Conservation (phyloP, 2,113 vertebrate genomes). For the Pimephales promelas region DNA sequence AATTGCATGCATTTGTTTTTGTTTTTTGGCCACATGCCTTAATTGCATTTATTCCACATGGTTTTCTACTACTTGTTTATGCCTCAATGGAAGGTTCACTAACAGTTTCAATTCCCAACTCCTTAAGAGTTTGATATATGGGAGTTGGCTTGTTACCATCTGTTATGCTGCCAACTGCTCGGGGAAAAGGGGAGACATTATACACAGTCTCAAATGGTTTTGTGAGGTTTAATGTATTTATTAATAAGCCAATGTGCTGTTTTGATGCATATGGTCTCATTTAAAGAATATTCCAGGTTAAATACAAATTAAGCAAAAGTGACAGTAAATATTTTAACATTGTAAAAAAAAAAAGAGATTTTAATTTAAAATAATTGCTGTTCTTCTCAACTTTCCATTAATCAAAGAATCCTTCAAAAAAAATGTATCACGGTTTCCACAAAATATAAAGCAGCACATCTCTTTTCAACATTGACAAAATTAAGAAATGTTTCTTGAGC, state of each 20-base stretch:
- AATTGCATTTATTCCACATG: neutral
- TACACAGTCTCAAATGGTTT: conserved; percentile 19
- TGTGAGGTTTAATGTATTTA: conserved; percentile 15
- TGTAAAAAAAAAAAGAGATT: neutral
- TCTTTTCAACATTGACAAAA: neutral
- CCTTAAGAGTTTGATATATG: conserved; percentile 35
- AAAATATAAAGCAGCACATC: neutral
- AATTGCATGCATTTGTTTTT: neutral
- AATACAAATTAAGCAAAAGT: neutral
- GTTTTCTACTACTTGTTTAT: conserved; percentile 6
- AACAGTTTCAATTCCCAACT: conserved; percentile 11
- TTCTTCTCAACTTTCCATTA: neutral
- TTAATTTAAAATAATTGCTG: neutral
- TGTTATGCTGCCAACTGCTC: neutral
- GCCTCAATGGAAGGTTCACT: conserved; percentile 3
- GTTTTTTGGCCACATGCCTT: neutral
- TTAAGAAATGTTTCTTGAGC: neutral
- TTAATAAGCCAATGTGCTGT: neutral
- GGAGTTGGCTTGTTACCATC: conserved; percentile 18
- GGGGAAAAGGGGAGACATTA: conserved; percentile 10
- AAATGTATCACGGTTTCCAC: neutral
- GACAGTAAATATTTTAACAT: neutral
- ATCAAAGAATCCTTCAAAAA: neutral
- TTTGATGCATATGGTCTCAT: neutral
- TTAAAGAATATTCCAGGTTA: neutral